A percentile compares a stretch with the other conserved stretches of the same genome.
phyloP scores from a whole-genome alignment of 2,888 invertebrate genomes.

The Trichopria drosophilae region DNA sequence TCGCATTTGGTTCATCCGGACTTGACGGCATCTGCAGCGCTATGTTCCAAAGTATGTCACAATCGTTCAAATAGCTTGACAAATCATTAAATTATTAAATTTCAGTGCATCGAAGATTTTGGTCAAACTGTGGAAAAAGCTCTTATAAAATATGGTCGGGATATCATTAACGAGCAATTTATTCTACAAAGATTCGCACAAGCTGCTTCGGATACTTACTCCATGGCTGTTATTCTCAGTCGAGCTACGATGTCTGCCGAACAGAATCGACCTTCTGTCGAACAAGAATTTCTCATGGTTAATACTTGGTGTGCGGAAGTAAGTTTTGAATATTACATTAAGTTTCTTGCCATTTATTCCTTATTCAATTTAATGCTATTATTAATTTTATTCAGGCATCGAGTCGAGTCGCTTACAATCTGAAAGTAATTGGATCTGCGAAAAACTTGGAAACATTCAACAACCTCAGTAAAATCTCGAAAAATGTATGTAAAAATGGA shows the following conservation, averaged over 20 bases:
- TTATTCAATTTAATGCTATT: constrained; percentile 19
- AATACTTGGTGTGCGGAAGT: constrained; percentile 83
- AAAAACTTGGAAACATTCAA: constrained; percentile 66
- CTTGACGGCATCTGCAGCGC: constrained; percentile 68
- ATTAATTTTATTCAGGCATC: constrained; percentile 65
- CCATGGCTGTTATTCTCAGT: constrained; percentile 81
- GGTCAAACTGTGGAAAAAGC: constrained; percentile 80
- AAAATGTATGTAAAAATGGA: constrained; percentile 68
- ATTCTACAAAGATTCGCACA: constrained; percentile 84
- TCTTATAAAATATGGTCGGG: constrained; percentile 81
- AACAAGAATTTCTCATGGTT: constrained; percentile 78
- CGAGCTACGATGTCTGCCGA: constrained; percentile 77
- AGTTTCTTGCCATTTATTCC: too few relatives aligned
- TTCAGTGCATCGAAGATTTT: constrained; percentile 69
- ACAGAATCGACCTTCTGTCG: constrained; percentile 67
- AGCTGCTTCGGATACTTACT: constrained; percentile 87
- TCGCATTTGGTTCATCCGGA: constrained; percentile 72
- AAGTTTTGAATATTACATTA: constrained; percentile 34
- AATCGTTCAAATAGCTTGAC: too few relatives aligned
- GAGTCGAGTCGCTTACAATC: constrained; percentile 67
- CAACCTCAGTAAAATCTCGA: constrained; percentile 69
- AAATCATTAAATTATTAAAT: too few relatives aligned
- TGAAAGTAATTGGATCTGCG: constrained; percentile 64
- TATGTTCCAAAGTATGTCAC: constrained; percentile 64
- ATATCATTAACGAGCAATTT: constrained; percentile 87